Evolutionary conservation across 2,113 vertebrate species (phyloP), one percentile per base, ranked within the genome.

Genomic region (Microtus pennsylvanicus): DNA sequence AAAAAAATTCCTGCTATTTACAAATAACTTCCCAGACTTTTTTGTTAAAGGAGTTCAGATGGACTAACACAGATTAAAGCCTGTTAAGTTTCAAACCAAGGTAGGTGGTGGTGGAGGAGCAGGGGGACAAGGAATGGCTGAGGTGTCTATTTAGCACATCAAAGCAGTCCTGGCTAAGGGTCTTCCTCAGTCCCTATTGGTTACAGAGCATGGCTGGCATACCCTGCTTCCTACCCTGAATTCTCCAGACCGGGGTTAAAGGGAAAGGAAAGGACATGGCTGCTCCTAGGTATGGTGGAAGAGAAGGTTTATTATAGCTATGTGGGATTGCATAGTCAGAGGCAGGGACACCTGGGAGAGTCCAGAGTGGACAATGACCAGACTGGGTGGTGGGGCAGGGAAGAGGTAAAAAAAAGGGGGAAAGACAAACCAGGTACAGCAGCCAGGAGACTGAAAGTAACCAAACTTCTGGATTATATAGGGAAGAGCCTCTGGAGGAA

Each of bases 1-100:
- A 55, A 55, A 91, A 93, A 90, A 50, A 45, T 55, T n/a, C n/a
- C 19, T 90, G n/a, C 83, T 90, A 9, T 30, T 67, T 80, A 45
- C 8, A 52, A 90, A 10, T 4, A 90, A 10, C 6, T 61, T n/a
- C 17, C 8, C 16, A 63, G 33, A 47, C 28, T 89, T 63, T 52
- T 93, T 55, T 52, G 26, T 77, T 78, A 38, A 33, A 70, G 50
- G 33, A 63, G 12, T 69, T 35, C 10, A 19, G 38, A 61, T 6
- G 24, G 9, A 85, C 87, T 33, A 45, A 42, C 21, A 17, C 24
- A 92, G 5, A 19, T 70, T 87, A 63, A 72, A 13, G 12, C 69
- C 1, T n/a, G 35, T 72, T 72, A n/a, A 19, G 21, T 72, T 72
- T 72, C 69, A 72, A 72, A 72, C 5, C 58, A 1, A 21, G 58